Base-by-base conservation (phyloP, 1,140 invertebrate species). In the Heliconius nattereri region DNA sequence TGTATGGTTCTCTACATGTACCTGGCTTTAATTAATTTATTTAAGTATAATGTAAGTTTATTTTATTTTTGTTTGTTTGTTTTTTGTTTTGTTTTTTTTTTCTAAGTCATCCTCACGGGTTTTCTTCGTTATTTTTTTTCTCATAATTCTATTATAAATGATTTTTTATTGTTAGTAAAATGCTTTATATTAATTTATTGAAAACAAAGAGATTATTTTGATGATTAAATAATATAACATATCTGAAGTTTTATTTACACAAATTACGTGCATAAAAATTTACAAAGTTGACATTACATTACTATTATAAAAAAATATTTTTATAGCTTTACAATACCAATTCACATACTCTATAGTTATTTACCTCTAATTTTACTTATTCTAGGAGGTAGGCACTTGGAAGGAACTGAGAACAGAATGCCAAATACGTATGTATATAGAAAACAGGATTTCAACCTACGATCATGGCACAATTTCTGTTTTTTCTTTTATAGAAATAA, bases 1-100 rank as follows among this genome's bases (percentile, higher is more conserved):
- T 88, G 82, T 87, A 79, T 82, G 78, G 81, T 83, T 81, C 82
- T 74, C 71, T 57, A 78, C 79, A 81, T 71, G 87, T 92, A 89
- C 88, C 86, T 92, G 92, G 91, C 91, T 92, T 92, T 93, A 92
- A 93, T 93, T 89, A 82, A 76, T 81, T 71, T 85, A 80, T 85
- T 81, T 92, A 90, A 90, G 85, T 87, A 79, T 60, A 84, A 81
- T 88, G 76, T 89, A 87, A 89, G 87, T 84, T 84, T 85, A 72
- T 74, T 76, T 75, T 40, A 52, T 77, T 78, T 79, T 79, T 78
- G 72, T 84, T 57, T 82, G 75, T 52, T 73, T 80, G 2, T 37
- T 83, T 81, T 73, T 78, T 77, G 75, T 74, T 52, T 66, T 80
- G 2, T 40, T 83, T 81, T 74, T 74, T 77, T 78, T 74, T 73